Percentiles rank a stretch among this genome's conserved stretches.
Conservation (phyloP, 2,113 vertebrate genomes). For the Naja naja region DNA sequence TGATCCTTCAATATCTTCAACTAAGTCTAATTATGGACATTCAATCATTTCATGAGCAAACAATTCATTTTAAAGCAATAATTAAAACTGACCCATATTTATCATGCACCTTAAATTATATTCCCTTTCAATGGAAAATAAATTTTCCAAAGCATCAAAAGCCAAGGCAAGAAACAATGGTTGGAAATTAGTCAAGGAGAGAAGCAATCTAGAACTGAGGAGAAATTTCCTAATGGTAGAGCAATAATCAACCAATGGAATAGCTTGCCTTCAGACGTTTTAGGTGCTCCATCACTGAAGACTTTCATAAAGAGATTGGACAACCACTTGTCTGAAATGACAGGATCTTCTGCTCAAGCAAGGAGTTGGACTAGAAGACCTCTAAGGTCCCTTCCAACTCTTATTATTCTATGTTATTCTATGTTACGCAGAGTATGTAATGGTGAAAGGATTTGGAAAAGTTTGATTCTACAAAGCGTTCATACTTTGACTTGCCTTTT, state of each 20-base stretch:
- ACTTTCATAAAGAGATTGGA: not conserved
- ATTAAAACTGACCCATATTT: not conserved
- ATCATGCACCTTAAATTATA: not conserved
- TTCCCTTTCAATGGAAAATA: not conserved
- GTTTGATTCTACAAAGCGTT: not conserved
- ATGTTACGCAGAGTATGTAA: not conserved
- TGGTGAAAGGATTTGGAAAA: not conserved
- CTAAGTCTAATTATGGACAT: not conserved
- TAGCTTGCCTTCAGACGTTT: not conserved
- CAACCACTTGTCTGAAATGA: not conserved
- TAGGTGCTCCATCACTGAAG: not conserved
- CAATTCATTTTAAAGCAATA: not conserved
- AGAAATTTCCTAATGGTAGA: not conserved
- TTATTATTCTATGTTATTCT: not conserved
- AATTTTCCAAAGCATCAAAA: not conserved
- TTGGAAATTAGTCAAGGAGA: not conserved
- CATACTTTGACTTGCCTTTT: conserved; percentile 79
- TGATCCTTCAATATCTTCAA: not conserved
- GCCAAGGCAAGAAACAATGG: not conserved
- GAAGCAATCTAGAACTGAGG: not conserved
- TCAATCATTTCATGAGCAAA: not conserved
- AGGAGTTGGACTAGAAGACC: not conserved
- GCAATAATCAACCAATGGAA: not conserved
- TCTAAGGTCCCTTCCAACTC: not conserved
- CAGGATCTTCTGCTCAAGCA: not conserved